Evolutionary conservation across 2,888 invertebrate genomes (phyloP).

Genomic region (Amorpha juglandis): DNA sequence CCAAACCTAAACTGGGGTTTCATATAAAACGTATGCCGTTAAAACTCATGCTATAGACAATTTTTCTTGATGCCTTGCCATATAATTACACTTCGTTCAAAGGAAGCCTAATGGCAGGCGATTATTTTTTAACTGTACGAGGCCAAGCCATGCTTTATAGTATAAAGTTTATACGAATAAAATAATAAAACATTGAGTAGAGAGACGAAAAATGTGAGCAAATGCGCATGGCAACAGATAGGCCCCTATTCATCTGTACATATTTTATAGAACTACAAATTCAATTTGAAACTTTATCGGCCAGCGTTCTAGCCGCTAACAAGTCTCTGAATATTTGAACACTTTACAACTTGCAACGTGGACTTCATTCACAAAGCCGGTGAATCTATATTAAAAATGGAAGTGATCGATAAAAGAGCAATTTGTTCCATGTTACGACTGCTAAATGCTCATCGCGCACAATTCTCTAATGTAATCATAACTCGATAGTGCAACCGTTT

Average conservation of each 20-base stretch:
- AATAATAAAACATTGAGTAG: neutral
- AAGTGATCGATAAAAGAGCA: slow-evolving; percentile 10
- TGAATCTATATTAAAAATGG: slow-evolving; percentile 12
- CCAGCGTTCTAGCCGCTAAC: neutral
- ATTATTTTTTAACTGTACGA: slow-evolving; percentile 5
- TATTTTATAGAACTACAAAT: slow-evolving; percentile 12
- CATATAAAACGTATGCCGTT: neutral
- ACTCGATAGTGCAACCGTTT: neutral
- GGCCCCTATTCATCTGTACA: slow-evolving; percentile 1
- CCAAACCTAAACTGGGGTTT: neutral
- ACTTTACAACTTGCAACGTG: slow-evolving; percentile 18
- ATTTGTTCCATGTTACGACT: slow-evolving; percentile 17
- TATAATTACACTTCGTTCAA: neutral
- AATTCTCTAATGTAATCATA: neutral
- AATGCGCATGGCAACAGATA: slow-evolving; percentile 11
- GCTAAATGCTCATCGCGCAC: neutral
- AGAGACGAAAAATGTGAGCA: slow-evolving; percentile 8
- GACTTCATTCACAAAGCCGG: slow-evolving; percentile 13
- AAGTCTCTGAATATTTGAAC: slow-evolving; percentile 23
- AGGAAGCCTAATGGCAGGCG: slow-evolving; percentile 9
- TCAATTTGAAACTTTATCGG: slow-evolving; percentile 14
- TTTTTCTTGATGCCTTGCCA: neutral
- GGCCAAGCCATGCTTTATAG: slow-evolving; percentile 18
- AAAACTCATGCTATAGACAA: neutral
- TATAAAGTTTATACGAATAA: neutral